Conservation (phyloP, 2,888 invertebrate species). For the Heliconius erato region DNA sequence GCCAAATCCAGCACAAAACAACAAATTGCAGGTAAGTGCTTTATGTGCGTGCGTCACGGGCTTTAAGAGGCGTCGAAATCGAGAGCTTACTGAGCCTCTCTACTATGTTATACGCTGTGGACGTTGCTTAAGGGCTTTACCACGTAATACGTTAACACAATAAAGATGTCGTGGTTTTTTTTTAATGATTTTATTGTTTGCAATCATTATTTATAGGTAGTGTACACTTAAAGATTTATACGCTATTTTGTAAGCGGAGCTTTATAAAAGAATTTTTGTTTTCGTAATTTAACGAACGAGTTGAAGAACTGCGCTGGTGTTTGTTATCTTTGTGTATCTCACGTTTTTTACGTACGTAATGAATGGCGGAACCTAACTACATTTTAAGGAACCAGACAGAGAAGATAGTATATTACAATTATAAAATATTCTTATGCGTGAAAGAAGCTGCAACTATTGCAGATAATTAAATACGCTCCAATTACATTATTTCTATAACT, state of each 20-base stretch:
- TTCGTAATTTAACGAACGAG: not conserved
- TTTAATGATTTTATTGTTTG: conserved; percentile 25
- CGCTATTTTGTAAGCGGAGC: not conserved
- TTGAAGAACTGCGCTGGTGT: not conserved
- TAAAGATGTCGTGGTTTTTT: conserved; percentile 5
- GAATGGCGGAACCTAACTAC: not conserved
- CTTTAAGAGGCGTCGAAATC: conserved; percentile 33
- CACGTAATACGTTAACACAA: conserved; percentile 18
- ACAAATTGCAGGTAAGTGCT: conserved; percentile 39
- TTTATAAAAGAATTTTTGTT: not conserved
- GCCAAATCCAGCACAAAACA: conserved; percentile 28
- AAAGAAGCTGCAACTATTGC: not conserved
- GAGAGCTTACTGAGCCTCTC: not conserved
- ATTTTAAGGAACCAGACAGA: not conserved
- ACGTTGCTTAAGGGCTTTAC: conserved; percentile 12
- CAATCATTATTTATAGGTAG: conserved; percentile 8
- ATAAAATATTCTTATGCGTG: not conserved
- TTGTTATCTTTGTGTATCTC: not conserved
- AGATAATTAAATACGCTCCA: not conserved
- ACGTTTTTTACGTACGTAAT: not conserved
- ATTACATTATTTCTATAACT: not conserved
- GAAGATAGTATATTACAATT: not conserved
- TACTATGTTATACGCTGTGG: conserved; percentile 10
- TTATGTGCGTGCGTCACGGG: conserved; percentile 39
- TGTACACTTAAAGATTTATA: not conserved